Evolutionary conservation across 2,797 vertebrate species (phyloP).

Genomic region (Esox masquinongy): DNA sequence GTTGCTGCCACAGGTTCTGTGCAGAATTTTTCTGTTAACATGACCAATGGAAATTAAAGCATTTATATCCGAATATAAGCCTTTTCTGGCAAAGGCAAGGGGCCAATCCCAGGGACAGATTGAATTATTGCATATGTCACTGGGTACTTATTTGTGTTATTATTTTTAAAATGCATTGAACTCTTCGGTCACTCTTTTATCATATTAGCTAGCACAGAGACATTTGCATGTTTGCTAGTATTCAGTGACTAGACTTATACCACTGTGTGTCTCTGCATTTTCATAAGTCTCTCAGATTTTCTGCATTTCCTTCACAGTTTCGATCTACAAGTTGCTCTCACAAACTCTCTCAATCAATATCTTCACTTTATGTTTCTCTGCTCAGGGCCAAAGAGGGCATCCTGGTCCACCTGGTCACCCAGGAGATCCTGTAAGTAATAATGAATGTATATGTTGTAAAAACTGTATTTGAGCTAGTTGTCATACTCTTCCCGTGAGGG

Average conservation of each 20-base stretch:
- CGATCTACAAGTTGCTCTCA: constrained; percentile 15
- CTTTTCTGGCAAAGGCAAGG: too few relatives aligned
- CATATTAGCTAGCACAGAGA: too few relatives aligned
- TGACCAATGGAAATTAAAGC: constrained; percentile 64
- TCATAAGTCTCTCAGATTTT: constrained; percentile 32
- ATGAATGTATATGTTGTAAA: too few relatives aligned
- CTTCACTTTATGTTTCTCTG: constrained; percentile 49
- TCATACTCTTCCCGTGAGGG: too few relatives aligned
- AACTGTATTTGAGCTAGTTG: too few relatives aligned
- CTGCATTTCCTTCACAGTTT: constrained; percentile 33
- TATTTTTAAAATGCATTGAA: constrained; percentile 41
- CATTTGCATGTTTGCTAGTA: neutral
- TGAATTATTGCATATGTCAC: constrained; percentile 60
- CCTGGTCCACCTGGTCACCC: constrained; percentile 92
- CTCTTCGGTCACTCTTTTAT: constrained; percentile 20
- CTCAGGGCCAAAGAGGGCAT: constrained; percentile 85
- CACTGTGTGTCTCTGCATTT: neutral
- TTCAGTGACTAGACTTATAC: neutral
- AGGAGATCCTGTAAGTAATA: constrained; percentile 86
- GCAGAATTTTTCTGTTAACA: constrained; percentile 36
- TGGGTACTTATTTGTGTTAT: constrained; percentile 37
- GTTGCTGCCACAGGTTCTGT: constrained; percentile 47
- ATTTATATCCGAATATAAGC: too few relatives aligned
- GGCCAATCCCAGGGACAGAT: constrained; percentile 54
- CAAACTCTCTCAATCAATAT: constrained; percentile 53